Base-by-base conservation (phyloP, 1,140 invertebrate species). In the Solenopsis invicta region DNA sequence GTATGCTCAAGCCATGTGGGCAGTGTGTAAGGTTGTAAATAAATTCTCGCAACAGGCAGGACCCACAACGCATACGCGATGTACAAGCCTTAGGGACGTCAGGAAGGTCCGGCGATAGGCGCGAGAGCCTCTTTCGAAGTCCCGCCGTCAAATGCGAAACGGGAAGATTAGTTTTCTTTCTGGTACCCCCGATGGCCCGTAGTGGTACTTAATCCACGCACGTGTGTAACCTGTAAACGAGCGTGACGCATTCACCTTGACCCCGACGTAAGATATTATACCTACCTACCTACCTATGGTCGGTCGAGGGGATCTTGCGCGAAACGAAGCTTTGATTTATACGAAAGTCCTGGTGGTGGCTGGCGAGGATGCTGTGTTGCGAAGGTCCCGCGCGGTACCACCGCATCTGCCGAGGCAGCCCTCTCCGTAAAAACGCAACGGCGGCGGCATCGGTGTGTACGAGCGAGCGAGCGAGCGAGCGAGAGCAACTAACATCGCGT, bases 321-420 rank as follows among this genome's bases (percentile, higher is more conserved):
- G 84, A 92, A 92, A 92, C 90, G 92, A 92, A 92, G 86, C 90
- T 92, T 92, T 92, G 92, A 92, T 91, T 92, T 91, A 92, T 92
- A 91, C 90, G 81, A 87, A 82, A 89, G 84, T 85, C 72, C 61
- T 34, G 85, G 52, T 82, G 69, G 84, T 56, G 88, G 76, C 62
- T 34, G 69, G 80, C 54, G 67, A 84, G 50, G 66, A 81, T 77
- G 77, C 62, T 69, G 59, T 1, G 54, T 24, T 48, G 67, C 80
- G 69, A 84, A 61, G 69, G 69, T 74, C 67, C 69, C 52, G 76
- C 76, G 34, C 29, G 24, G n/a, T 41, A 67, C 29, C 50, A 24
- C 34, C 54, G 80, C 80, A 84, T 84, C 80, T 75, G 54, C 69
- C 67, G 52, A 45, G 18, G 52, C 4, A 24, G 16, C 41, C 1